These are phyloP conservation scores for Eolophus roseicapilla DNA, from an alignment of 2,113 vertebrate genomes.

Conservation along the genomic window DNA sequence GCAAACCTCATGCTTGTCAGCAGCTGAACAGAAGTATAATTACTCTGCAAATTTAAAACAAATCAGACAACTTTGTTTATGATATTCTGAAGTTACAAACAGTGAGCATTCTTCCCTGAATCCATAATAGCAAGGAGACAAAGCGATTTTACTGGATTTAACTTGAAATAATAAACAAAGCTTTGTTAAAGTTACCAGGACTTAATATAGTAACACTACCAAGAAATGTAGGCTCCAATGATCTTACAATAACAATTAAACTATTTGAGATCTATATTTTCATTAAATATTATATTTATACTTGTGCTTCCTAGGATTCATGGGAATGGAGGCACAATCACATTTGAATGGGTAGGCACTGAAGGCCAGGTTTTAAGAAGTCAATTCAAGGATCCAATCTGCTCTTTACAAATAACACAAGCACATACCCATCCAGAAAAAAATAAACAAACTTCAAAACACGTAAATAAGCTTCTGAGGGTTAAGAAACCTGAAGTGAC, in stretches of 20 bases:
- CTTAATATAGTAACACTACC: slow-evolving; percentile 17
- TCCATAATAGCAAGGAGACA: background rate
- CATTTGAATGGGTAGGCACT: background rate
- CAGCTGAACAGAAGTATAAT: background rate
- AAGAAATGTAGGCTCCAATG: background rate
- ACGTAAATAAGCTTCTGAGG: background rate
- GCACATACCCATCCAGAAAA: background rate
- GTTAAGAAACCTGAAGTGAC: background rate
- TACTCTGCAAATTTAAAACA: background rate
- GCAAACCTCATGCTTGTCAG: background rate
- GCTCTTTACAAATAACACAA: background rate
- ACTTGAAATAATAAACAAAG: slow-evolving; percentile 39
- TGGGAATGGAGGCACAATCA: background rate
- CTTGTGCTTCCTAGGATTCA: background rate
- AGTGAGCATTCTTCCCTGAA: background rate
- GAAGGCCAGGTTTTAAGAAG: background rate
- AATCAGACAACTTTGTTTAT: background rate
- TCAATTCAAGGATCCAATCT: background rate
- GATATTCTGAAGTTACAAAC: background rate
- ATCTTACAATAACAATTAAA: slow-evolving; percentile 25
- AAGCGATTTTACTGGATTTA: slow-evolving; percentile 4
- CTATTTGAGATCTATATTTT: background rate
- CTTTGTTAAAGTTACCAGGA: slow-evolving; percentile 14
- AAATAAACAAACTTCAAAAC: background rate
- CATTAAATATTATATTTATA: background rate